Base-by-base conservation (phyloP, 2,888 invertebrate genomes). In the Lamproptera curius region DNA sequence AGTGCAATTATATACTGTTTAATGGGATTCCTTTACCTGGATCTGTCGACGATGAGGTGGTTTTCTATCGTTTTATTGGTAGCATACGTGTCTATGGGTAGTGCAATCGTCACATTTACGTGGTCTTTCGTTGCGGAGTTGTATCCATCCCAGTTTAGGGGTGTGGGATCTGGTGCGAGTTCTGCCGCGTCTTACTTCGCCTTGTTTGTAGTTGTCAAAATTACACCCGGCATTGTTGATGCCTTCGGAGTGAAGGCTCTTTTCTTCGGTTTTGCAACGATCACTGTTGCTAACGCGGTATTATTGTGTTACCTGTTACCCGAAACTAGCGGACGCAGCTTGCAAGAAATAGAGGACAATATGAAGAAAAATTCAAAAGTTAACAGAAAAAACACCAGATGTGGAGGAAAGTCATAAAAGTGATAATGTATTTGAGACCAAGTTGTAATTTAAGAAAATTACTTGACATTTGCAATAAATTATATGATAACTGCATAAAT, bases 301-400 rank as follows among this genome's bases (percentile, higher is more conserved):
- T 35, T 60, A 2, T 51, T 78, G 31, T 54, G 52, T 40, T 73
- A 70, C 51, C 53, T 70, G 15, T 51, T 78, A 41, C 76, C 76
- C 5, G 76, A 78, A 38, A 78, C 78, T 0, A 65, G 66, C 55
- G 89, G 59, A 90, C 94, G 70, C 92, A 95, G 81, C 90, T 94
- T 67, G 77, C 91, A 68, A 91, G 92, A 44, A 82, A 94, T 59
- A 89, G 93, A 68, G 91, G 62, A 77, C n/a, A n/a, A n/a, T n/a
- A n/a, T n/a, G n/a, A n/a, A n/a, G n/a, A n/a, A n/a, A n/a, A n/a
- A n/a, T n/a, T n/a, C n/a, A n/a, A n/a, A n/a, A n/a, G n/a, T n/a
- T n/a, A n/a, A n/a, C n/a, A n/a, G n/a, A n/a, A n/a, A n/a, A n/a
- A n/a, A n/a, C n/a, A n/a, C n/a, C n/a, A n/a, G n/a, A n/a, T n/a